phyloP scores from a whole-genome alignment of 1,140 invertebrate species.

The Habropoda laboriosa region DNA sequence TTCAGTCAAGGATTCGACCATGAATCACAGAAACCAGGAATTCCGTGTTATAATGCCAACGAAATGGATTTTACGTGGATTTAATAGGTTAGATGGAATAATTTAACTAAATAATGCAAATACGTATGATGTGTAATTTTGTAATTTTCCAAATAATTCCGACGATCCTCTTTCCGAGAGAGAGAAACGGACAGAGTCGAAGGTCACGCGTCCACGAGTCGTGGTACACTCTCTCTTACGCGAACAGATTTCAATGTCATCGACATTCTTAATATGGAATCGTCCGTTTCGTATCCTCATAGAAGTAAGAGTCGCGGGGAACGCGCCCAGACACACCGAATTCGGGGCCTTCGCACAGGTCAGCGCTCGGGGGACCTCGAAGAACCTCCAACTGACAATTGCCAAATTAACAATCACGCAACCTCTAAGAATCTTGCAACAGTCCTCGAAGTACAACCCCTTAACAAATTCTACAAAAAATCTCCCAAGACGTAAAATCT shows the following conservation, averaged over 20 bases:
- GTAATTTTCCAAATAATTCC: not conserved
- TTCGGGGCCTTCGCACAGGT: conserved; percentile 12
- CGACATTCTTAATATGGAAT: conserved; percentile 25
- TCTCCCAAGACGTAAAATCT: too few relatives aligned
- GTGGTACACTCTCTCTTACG: not conserved
- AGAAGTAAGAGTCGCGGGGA: not conserved
- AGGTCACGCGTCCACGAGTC: not conserved
- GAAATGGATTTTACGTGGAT: not conserved
- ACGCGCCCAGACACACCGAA: not conserved
- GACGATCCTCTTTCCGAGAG: not conserved
- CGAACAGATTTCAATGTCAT: conserved; percentile 22
- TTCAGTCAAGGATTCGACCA: not conserved
- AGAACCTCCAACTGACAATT: too few relatives aligned
- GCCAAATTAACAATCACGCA: not conserved
- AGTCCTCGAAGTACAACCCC: too few relatives aligned
- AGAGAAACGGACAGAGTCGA: not conserved
- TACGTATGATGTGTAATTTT: not conserved
- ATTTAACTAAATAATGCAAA: not conserved
- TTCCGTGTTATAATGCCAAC: not conserved
- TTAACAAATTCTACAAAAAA: too few relatives aligned
- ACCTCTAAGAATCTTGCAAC: too few relatives aligned
- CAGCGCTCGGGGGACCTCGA: not conserved
- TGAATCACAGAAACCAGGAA: not conserved
- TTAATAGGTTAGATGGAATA: not conserved
- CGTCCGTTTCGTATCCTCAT: not conserved